These are phyloP conservation scores for Xylophagus ater DNA, from an alignment of 2,888 invertebrate species.

Conservation along the genomic window DNA sequence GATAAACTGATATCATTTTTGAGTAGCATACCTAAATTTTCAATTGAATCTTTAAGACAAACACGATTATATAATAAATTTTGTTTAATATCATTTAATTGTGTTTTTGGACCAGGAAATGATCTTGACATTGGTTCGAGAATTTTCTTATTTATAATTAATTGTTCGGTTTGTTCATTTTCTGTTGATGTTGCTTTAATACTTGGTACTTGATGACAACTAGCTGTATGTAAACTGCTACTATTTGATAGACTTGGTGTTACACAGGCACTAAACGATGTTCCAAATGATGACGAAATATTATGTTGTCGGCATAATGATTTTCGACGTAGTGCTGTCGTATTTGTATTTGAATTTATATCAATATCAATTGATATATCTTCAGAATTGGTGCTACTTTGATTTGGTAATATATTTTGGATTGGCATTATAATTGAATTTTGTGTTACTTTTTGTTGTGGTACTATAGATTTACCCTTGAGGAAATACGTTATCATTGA, in stretches of 20 bases:
- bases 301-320: conserved; percentile 38
- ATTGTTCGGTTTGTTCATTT: conserved; percentile 22
- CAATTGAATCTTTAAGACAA: conserved; percentile 35
- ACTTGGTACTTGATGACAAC: conserved; percentile 25
- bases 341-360: conserved; percentile 31
- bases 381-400: conserved; percentile 27
- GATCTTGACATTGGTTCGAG: conserved; percentile 7
- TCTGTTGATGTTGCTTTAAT: conserved; percentile 22
- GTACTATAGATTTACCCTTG: conserved; percentile 26
- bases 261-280: conserved; percentile 30
- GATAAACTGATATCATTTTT: conserved; percentile 39
- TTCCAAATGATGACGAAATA: conserved; percentile 37
- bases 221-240: conserved; percentile 22
- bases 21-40: conserved; percentile 36
- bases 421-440: conserved; percentile 4
- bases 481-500: conserved; percentile 83
- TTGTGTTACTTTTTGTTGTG: neutral
- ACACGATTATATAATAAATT: conserved; percentile 28
- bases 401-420: conserved; percentile 18
- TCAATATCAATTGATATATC: conserved; percentile 31
- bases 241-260: conserved; percentile 34
- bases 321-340: conserved; percentile 36
- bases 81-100: conserved; percentile 32
- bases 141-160: conserved; percentile 15
- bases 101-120: conserved; percentile 22